Conservation (phyloP, 2,797 vertebrate species). For the Anas georgica region DNA sequence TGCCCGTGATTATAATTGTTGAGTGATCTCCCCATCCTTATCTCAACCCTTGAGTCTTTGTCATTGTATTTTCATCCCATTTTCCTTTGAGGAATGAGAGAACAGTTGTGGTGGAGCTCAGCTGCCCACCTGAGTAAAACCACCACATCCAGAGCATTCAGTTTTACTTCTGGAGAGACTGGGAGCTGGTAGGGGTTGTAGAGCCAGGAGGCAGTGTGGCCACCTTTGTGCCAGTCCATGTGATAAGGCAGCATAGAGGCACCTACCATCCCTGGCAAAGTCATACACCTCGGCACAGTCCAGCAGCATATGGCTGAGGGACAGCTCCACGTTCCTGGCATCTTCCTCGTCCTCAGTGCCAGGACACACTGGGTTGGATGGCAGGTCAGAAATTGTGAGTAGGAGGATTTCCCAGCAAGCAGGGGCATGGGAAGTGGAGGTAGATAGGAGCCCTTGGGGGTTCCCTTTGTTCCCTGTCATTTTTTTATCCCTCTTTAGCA, state of each 20-base stretch:
- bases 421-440: not conserved
- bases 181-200: not conserved
- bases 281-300: accelerated
- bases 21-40: no score
- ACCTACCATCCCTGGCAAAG: not conserved
- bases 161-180: not conserved
- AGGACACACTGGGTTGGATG: not conserved
- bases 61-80: no score
- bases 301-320: not conserved
- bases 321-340: not conserved
- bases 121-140: no score
- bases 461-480: not conserved
- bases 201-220: not conserved
- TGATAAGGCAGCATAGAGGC: not conserved
- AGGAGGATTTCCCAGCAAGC: not conserved
- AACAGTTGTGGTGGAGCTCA: not conserved
- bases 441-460: not conserved
- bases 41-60: no score
- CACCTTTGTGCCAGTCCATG: not conserved
- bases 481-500: not conserved
- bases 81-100: not conserved
- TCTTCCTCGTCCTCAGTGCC: not conserved
- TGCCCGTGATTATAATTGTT: no score
- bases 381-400: not conserved
- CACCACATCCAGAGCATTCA: not conserved